Conservation (phyloP, 92 coral and sea anemone genomes). For the Parazoanthus swiftii region DNA sequence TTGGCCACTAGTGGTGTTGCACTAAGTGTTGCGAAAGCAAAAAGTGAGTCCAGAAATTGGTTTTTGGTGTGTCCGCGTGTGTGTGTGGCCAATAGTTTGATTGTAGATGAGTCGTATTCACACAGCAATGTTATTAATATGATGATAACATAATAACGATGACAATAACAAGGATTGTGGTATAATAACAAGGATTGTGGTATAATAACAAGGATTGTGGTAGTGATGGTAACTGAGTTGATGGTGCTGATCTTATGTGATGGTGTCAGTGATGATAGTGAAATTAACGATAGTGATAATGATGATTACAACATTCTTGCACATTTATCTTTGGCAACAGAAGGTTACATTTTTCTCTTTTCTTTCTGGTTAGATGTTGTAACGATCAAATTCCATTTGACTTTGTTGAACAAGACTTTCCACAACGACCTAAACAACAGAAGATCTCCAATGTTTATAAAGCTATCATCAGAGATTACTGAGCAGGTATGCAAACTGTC, state of each 20-base stretch:
- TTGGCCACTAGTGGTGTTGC: neutral
- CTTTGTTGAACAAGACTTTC: slow-evolving; percentile 12
- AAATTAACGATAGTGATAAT: neutral
- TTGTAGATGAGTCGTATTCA: no score
- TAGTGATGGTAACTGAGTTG: neutral
- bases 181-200: no score
- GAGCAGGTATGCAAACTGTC: neutral
- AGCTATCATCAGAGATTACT: slow-evolving; percentile 10
- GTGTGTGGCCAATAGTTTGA: no score
- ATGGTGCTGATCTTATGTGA: neutral
- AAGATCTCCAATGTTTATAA: slow-evolving; percentile 3
- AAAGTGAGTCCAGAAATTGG: neutral
- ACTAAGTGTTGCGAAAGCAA: slow-evolving; percentile 4
- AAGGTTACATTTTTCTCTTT: no score
- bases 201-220: no score
- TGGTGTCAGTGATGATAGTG: neutral
- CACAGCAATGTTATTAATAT: neutral
- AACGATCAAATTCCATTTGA: slow-evolving; percentile 17
- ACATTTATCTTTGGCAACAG: neutral
- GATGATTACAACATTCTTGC: neutral
- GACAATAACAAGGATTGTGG: neutral
- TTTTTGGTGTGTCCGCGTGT: no score
- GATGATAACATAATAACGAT: neutral
- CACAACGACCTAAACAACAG: slow-evolving; percentile 25
- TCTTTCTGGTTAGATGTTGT: neutral